Base-by-base conservation (phyloP, 2,113 vertebrate species). In the Laticauda colubrina region DNA sequence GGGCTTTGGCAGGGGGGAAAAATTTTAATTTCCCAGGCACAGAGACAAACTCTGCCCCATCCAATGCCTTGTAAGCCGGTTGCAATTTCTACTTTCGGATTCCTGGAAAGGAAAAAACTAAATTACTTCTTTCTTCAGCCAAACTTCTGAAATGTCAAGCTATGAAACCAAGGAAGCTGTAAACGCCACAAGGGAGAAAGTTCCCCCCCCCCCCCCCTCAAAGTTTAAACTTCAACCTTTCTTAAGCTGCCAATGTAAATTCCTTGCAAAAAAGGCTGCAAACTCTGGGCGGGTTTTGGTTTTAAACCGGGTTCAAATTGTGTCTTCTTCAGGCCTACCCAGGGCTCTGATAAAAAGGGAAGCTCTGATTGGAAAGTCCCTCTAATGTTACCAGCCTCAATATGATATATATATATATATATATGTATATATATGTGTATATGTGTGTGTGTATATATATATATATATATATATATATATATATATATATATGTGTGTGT, bases 331-430 rank as follows among this genome's bases (percentile, higher is more conserved):
- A 26, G 54, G 29, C 61, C 59, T 4, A 15, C 10, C 45, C 24
- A 11, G 3, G 10, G 34, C 59, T 96, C 95, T 93, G 2, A 9
- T 20, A 39, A 18, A 93, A 94, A 93, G 94, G 96, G 95, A 95
- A 95, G 45, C 57, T 24, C 29, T 14, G 34, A 55, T 9, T 23
- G 39, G 91, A 93, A 96, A 97, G 95, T 93, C 21, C 21, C 95
- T 34, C 96, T 92, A 96, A 95, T 94, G 29, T 81, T 51, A 93
- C 95, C 96, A 93, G 96, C 96, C 95, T 93, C 93, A 69, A 94
- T 96, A 97, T 95, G 96, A 96, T 64, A 81, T 96, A 96, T 95
- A 59, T 96, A 97, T 96, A 97, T 97, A 95, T 96, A 96, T 97
- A 95, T 64, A 29, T 29, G 29, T 12, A 14, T 64, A 39, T 96